phyloP scores from a whole-genome alignment of 2,888 invertebrate species.

The Epistrophe grossulariae region DNA sequence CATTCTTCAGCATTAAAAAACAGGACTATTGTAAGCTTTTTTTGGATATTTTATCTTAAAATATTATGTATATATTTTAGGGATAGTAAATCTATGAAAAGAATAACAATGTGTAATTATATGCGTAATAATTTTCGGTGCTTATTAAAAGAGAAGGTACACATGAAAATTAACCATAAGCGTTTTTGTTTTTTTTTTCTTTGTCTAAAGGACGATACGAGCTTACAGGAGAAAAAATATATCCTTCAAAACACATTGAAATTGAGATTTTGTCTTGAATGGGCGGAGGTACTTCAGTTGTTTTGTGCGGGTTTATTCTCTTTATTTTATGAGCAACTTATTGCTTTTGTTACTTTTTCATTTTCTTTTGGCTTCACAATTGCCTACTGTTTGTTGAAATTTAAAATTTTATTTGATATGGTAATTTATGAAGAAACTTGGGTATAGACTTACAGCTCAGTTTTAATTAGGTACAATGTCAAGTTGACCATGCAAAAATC shows the following conservation, averaged over 20 bases:
- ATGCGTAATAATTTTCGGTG: too few species aligned
- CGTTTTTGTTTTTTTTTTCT: not conserved
- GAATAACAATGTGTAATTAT: not conserved
- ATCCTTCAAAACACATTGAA: not conserved
- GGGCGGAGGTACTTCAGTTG: not conserved
- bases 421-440: slow-evolving; percentile 12
- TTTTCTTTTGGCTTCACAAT: not conserved
- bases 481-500: slow-evolving; percentile 4
- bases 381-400: not conserved
- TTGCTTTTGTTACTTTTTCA: slow-evolving; percentile 12
- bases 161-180: not conserved
- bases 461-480: slow-evolving; percentile 5
- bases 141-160: slow-evolving; percentile 1
- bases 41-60: not conserved
- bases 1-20: not conserved
- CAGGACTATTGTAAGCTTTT: not conserved
- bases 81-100: not conserved
- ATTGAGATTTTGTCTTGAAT: not conserved
- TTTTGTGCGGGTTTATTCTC: slow-evolving; percentile 10
- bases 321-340: slow-evolving; percentile 8
- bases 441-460: not conserved
- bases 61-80: not conserved
- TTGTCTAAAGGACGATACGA: not conserved
- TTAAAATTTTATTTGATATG: slow-evolving; percentile 7
- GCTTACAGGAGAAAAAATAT: not conserved